Base-by-base conservation (phyloP, 2,888 invertebrate species). In the Erebia palarica region DNA sequence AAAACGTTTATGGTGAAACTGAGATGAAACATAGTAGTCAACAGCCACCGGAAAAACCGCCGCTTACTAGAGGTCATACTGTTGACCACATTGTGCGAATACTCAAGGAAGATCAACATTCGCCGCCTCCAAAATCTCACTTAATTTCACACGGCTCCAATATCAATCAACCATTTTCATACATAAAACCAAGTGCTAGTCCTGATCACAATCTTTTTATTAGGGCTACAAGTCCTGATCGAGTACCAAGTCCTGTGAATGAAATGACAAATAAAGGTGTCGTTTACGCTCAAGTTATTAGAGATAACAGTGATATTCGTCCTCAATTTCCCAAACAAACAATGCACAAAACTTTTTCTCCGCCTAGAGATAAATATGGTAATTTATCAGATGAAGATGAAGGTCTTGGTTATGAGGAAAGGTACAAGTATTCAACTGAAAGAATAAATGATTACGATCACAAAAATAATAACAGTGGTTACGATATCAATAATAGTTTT, bases 121-220 rank as follows among this genome's bases (percentile, higher is more conserved):
- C 95, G 11, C 94, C 96, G 1, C 95, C 96, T 61, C 95, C 96
- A 1, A 95, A 95, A 79, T 87, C 94, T 49, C 95, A 95, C 81
- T 90, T 96, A 84, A 94, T 96, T 69, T 91, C 94, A 18, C 94
- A 94, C 76, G 94, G 95, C 59, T 94, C 94, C 76, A 96, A 96
- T 82, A 94, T 95, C 77, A 96, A 96, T 82, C 95, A 96, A 82
- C 97, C 97, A 47, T 97, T 97, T 87, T 97, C 97, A 0, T 97
- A 97, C 79, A 96, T 96, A 4, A 94, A 94, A 78, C 95, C 95
- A 9, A 94, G 94, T 80, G 92, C 94, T 3, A 93, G 90, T 79
- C 94, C 94, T 18, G 93, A 93, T 76, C 91, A 90, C 42, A 93
- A 93, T 78, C 75, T 92, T 36, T 92, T 93, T 76, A 81, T 81